Conservation (phyloP, 2,797 vertebrate species). For the Danio choprae region DNA sequence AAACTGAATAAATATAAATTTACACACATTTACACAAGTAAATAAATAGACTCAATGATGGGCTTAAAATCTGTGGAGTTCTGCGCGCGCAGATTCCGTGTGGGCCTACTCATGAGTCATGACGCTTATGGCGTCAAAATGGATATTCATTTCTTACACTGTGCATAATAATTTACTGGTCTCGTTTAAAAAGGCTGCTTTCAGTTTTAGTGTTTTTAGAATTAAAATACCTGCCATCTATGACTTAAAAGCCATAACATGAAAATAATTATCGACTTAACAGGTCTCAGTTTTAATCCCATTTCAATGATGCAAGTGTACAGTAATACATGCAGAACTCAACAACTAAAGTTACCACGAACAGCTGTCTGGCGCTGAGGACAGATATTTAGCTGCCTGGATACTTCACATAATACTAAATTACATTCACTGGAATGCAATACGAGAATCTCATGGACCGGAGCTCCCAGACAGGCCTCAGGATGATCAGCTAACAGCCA, state of each 20-base stretch:
- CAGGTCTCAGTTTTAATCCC: not conserved
- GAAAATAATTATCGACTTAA: constrained; percentile 13
- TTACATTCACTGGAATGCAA: constrained; percentile 36
- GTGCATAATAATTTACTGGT: not conserved
- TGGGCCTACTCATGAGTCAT: no score
- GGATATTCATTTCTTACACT: no score
- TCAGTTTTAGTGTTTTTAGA: not conserved
- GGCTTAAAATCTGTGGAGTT: no score
- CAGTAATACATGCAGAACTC: constrained; percentile 2
- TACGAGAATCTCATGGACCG: not conserved
- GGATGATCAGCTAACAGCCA: constrained; percentile 25
- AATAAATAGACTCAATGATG: no score
- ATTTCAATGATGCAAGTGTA: constrained; percentile 12
- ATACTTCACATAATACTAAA: constrained; percentile 27
- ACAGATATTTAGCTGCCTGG: constrained; percentile 31
- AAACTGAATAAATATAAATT: no score
- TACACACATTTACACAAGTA: no score
- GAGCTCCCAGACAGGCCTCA: not conserved
- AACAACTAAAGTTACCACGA: constrained; percentile 22
- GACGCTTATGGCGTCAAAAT: no score
- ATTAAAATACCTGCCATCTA: not conserved
- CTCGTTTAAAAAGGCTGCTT: not conserved
- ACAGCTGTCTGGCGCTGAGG: constrained; percentile 19
- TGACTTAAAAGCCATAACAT: not conserved
- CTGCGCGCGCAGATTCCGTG: no score